phyloP scores from a whole-genome alignment of 2,888 invertebrate species.

The Platypus cylindrus region DNA sequence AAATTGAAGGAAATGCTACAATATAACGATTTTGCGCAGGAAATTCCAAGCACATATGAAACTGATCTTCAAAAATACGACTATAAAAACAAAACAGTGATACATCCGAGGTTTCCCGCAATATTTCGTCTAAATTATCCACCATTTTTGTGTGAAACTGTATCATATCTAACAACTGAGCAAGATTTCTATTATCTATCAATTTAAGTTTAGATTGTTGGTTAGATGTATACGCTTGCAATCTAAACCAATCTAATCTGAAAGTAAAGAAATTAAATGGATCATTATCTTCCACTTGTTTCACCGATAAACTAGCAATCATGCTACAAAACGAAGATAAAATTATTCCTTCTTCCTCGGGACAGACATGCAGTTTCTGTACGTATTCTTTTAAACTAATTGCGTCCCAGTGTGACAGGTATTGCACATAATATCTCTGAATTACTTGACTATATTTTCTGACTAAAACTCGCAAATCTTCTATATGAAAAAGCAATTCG shows the following conservation, averaged over 20 bases:
- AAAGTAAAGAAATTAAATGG: constrained; percentile 91
- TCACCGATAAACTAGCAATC: constrained; percentile 72
- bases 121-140: constrained; percentile 91
- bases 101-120: constrained; percentile 93
- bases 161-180: constrained; percentile 86
- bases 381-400: constrained; percentile 75
- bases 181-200: constrained; percentile 73
- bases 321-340: constrained; percentile 85
- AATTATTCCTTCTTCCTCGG: constrained; percentile 92
- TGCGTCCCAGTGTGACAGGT: constrained; percentile 91
- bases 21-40: constrained; percentile 97
- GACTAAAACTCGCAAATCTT: constrained; percentile 87
- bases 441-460: constrained; percentile 69
- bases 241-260: constrained; percentile 86
- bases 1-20: constrained; percentile 93
- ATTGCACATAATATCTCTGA: constrained; percentile 95
- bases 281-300: constrained; percentile 94
- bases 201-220: constrained; percentile 67
- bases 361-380: constrained; percentile 70
- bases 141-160: constrained; percentile 97
- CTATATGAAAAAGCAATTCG: constrained; percentile 95
- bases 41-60: constrained; percentile 97
- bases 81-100: constrained; percentile 97
- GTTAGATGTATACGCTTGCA: constrained; percentile 88
- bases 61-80: constrained; percentile 94